Evolutionary conservation across 2,797 vertebrate species (phyloP).

Genomic region (Remorina albescens): DNA sequence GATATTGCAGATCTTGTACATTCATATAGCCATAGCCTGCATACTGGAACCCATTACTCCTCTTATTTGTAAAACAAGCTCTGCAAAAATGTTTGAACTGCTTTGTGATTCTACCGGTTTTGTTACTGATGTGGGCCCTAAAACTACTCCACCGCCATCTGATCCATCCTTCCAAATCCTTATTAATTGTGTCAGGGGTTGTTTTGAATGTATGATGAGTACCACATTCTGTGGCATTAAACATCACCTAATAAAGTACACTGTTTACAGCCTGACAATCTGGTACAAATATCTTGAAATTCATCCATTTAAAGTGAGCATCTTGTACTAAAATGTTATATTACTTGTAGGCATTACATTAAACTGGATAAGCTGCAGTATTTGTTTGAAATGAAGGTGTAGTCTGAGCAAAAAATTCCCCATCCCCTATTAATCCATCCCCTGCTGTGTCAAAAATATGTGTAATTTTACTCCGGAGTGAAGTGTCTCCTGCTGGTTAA

Average conservation of each 20-base stretch:
- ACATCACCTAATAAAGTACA: slow-evolving; percentile 52
- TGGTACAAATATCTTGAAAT: slow-evolving; percentile 41
- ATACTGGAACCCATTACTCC: slow-evolving; percentile 16
- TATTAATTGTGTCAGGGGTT: slow-evolving; percentile 23
- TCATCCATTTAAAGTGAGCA: slow-evolving; percentile 11
- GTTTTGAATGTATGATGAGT: slow-evolving; percentile 68
- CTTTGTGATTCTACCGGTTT: slow-evolving; percentile 14
- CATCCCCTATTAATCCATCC: slow-evolving; percentile 19
- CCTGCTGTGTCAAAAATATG: slow-evolving; percentile 32
- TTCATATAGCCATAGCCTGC: slow-evolving; percentile 25
- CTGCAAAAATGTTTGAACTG: slow-evolving; percentile 2
- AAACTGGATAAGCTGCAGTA: slow-evolving; percentile 9
- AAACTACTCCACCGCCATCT: slow-evolving; percentile 20
- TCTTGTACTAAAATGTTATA: slow-evolving; percentile 23
- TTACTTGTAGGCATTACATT: slow-evolving; percentile 19
- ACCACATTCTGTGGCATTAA: slow-evolving; percentile 38
- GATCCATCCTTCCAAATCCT: slow-evolving; percentile 32
- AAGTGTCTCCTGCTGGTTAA: slow-evolving; percentile 24
- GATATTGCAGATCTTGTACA: slow-evolving; percentile 34
- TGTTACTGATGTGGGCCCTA: slow-evolving; percentile 23
- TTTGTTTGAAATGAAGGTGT: slow-evolving; percentile 5
- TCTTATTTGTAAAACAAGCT: slow-evolving; percentile 9
- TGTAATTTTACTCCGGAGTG: slow-evolving; percentile 21
- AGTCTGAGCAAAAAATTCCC: slow-evolving; percentile 16
- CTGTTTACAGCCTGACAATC: slow-evolving; percentile 73